Base-by-base conservation (phyloP, 2,888 invertebrate species). In the Geotrupes spiniger region DNA sequence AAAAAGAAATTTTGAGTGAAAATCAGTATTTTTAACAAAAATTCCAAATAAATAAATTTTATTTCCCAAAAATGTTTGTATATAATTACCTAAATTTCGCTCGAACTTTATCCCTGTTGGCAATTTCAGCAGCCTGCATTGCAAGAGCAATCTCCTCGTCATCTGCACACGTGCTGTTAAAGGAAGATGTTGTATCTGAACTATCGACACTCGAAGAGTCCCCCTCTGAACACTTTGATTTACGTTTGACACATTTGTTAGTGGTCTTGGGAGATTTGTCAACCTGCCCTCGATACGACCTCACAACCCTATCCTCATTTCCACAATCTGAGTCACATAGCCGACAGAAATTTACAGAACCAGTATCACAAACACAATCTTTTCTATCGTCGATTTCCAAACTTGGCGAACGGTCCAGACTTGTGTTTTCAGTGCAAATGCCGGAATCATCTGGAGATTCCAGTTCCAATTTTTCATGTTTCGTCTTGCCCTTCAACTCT, bases 141-240 rank as follows among this genome's bases (percentile, higher is more conserved):
- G 92, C 92, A 41, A 91, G 73, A 0, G 91, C 90, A 37, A 92
- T 89, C 67, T 92, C 91, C 61, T 90, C 90, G 61, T 91, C 90
- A 65, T 91, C 91, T 40, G 86, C 89, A 57, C 87, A 88, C 56
- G 87, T 89, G 26, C 89, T 86, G 56, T 83, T 84, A 63, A 83
- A 85, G 25, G 85, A 84, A 11, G 86, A 85, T 0, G 86, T 85
- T 0, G 86, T 85, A 5, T 76, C 76, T 25, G 78, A 78, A 57
- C 72, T 72, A 17, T 63, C 68, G 1, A 67, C 62, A 48, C 69
- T 69, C 1, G 64, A 65, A 21, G 61, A 62, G 41, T 68, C 69
- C 21, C 67, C 71, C 12, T 64, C 64, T 2, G 41, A 42, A 12
- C 36, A 9, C 15, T 33, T 33, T 14, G 33, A 33, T 33, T 33